Evolutionary conservation across 2,797 vertebrate species (phyloP).

Genomic region (Ctenopoma kingsleyae): DNA sequence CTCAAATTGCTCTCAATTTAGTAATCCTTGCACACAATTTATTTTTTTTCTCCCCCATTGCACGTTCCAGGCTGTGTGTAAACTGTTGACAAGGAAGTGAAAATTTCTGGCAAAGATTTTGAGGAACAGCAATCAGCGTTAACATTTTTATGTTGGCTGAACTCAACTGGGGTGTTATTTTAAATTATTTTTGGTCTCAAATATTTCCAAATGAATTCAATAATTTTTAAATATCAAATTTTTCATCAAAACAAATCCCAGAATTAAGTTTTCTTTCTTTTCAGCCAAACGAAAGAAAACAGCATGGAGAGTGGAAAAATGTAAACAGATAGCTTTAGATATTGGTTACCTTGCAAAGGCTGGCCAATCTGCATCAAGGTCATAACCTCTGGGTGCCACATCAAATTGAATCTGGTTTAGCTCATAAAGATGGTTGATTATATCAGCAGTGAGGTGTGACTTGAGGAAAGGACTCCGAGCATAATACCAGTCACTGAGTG

Average conservation of each 20-base stretch:
- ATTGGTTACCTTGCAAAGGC: conserved; percentile 91
- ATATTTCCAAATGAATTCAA: neutral
- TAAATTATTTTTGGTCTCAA: conserved; percentile 2
- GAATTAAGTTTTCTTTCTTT: neutral
- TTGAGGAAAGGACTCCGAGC: conserved; percentile 95
- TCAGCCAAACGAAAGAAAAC: conserved; percentile 1
- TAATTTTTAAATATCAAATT: too few relatives aligned
- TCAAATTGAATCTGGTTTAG: conserved; percentile 97
- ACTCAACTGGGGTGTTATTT: conserved; percentile 20
- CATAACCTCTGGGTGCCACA: conserved; percentile 93
- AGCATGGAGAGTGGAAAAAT: neutral
- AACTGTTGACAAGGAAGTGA: conserved; percentile 48
- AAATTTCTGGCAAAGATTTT: conserved; percentile 51
- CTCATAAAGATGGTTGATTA: conserved; percentile 94
- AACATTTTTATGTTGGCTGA: conserved; percentile 25
- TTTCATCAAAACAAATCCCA: neutral
- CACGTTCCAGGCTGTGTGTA: neutral
- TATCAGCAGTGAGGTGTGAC: conserved; percentile 90
- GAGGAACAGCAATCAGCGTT: conserved; percentile 35
- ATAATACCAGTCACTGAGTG: conserved; percentile 95
- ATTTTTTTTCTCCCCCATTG: neutral
- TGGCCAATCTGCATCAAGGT: conserved; percentile 96
- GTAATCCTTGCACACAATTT: neutral
- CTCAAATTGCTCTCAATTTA: neutral
- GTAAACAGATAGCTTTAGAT: neutral